Conservation (phyloP, 92 coral and sea anemone species). For the Porites rus region DNA sequence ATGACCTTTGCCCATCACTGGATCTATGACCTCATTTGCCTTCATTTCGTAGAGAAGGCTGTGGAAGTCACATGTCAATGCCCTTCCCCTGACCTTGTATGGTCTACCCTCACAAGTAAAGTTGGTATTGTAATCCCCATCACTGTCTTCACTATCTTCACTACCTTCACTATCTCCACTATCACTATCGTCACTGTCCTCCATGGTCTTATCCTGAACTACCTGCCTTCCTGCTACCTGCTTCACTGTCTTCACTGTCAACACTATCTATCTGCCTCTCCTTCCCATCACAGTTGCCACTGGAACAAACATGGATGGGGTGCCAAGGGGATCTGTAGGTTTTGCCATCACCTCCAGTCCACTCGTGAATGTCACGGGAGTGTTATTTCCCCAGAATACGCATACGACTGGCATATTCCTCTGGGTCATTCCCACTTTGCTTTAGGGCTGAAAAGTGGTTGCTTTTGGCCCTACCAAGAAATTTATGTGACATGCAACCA, state of each 20-base stretch:
- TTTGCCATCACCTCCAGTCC: background rate
- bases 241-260: background rate
- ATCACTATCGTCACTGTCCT: constrained; percentile 35
- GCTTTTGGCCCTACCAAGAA: background rate
- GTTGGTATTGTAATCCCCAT: too few species aligned
- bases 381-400: background rate
- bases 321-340: background rate
- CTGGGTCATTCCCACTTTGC: background rate
- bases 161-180: constrained; percentile 40
- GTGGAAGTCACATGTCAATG: constrained; percentile 39
- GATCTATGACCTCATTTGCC: too few species aligned
- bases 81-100: constrained; percentile 41
- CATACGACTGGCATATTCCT: too few species aligned
- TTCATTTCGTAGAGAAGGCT: background rate
- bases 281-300: background rate
- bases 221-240: background rate
- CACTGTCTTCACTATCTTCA: constrained; percentile 10
- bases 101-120: constrained; percentile 8
- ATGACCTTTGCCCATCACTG: too few species aligned
- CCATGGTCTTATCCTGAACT: background rate
- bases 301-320: background rate
- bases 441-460: background rate
- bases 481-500: too few species aligned
- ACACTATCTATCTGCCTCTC: background rate
- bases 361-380: background rate